These are phyloP conservation scores for Drosophila pruinosa DNA, from an alignment of 1,140 invertebrate genomes.

Conservation along the genomic window DNA sequence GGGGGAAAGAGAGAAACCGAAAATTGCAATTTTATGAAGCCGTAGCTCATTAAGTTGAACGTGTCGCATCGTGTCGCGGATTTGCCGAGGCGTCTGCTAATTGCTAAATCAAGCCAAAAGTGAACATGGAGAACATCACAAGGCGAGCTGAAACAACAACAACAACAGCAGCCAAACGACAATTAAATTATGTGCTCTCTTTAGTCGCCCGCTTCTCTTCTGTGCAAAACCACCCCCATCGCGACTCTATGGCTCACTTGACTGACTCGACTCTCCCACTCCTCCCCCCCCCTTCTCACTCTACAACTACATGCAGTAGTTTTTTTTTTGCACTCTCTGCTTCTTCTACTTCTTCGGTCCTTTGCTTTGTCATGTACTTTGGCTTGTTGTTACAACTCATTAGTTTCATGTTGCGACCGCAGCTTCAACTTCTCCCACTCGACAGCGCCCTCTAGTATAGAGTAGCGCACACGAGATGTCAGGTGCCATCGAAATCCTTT, in stretches of 20 bases:
- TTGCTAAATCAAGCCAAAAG: slow-evolving; percentile 67
- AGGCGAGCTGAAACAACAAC: neutral
- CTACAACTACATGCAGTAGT: slow-evolving; percentile 10
- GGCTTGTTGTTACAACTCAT: slow-evolving; percentile 72
- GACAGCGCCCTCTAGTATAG: neutral
- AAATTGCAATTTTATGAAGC: slow-evolving; percentile 56
- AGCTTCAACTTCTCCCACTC: neutral
- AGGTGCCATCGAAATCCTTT: slow-evolving; percentile 57
- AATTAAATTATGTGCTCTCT: slow-evolving; percentile 68
- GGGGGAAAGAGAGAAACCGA: slow-evolving; percentile 6
- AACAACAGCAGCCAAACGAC: slow-evolving; percentile 20
- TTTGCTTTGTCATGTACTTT: slow-evolving; percentile 50
- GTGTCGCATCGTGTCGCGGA: slow-evolving; percentile 1
- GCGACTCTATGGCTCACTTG: neutral
- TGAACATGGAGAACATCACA: slow-evolving; percentile 7
- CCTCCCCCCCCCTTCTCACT: neutral
- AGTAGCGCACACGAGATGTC: slow-evolving; percentile 25
- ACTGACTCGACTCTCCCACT: slow-evolving; percentile 7
- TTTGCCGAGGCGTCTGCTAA: slow-evolving; percentile 51
- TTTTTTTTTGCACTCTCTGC: neutral
- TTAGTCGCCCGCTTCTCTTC: neutral
- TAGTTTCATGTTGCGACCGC: slow-evolving; percentile 56
- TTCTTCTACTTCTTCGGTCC: neutral
- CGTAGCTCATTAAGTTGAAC: slow-evolving; percentile 32
- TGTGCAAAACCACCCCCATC: neutral